These are phyloP conservation scores for Hybos culiciformis DNA, from an alignment of 2,888 invertebrate species.

Conservation along the genomic window DNA sequence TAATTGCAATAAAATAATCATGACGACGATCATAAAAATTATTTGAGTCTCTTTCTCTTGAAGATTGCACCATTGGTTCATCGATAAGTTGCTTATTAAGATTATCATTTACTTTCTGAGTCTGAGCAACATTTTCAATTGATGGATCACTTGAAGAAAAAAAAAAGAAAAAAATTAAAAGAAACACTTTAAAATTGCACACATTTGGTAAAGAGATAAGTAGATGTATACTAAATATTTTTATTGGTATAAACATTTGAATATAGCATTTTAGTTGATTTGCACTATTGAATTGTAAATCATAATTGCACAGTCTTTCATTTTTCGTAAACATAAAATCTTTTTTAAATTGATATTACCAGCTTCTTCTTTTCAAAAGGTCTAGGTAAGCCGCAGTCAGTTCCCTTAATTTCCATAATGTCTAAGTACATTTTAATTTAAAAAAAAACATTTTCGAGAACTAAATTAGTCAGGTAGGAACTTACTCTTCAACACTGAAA, in stretches of 20 bases:
- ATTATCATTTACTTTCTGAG: not conserved
- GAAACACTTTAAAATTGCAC: conserved; percentile 9
- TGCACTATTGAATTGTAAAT: too few relatives aligned
- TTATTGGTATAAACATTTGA: too few relatives aligned
- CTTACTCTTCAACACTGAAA: conserved; percentile 34
- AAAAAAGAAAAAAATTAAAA: too few relatives aligned
- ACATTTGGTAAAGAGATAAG: not conserved
- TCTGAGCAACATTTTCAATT: conserved; percentile 12
- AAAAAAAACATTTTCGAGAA: too few relatives aligned
- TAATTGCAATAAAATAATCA: conserved; percentile 60
- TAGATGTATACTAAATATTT: not conserved
- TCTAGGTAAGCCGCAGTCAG: too few relatives aligned
- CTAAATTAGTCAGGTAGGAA: conserved; percentile 18
- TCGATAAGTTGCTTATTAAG: conserved; percentile 2
- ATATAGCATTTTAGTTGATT: too few relatives aligned
- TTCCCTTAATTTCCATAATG: too few relatives aligned
- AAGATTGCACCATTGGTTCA: conserved; percentile 17
- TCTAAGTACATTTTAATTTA: too few relatives aligned
- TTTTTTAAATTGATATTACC: too few relatives aligned
- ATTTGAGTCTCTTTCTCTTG: conserved; percentile 24
- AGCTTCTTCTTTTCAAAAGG: too few relatives aligned
- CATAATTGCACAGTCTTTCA: too few relatives aligned
- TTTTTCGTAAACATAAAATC: too few relatives aligned
- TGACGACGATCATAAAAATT: conserved; percentile 26
- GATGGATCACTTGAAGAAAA: not conserved